Evolutionary conservation across 2,113 vertebrate genomes (phyloP), one percentile per base, ranked within the genome.

Genomic region (Rutilus rutilus): DNA sequence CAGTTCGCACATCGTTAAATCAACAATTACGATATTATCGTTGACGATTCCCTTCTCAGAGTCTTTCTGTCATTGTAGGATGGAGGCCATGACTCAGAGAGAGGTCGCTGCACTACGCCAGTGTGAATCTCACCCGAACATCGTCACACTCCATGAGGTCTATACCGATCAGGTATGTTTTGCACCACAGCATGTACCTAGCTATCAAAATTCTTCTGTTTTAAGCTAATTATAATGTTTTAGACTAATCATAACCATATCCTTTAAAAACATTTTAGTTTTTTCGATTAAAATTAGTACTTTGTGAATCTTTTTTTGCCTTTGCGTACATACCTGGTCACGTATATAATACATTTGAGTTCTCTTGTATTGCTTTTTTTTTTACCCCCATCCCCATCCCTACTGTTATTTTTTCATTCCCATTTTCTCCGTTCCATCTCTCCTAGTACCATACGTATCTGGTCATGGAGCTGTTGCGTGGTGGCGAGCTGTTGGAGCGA

Each of bases 401-500:
- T 17, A 30, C 74, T 54, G 5, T 54, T 10, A 10, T 30, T 19
- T 30, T 27, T 76, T 33, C 8, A 1, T 19, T 10, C 6, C 10
- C 39, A 30, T 76, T 15, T 54, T 77, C 75, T 77, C 1, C 19
- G 2, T 11, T 59, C 17, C 2, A 19, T 36, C 75, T 81, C 60
- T 69, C 1, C 39, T 89, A 98, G 97, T 95, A 96, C 84, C 97
- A 98, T 90, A 97, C 95, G 0, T 98, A 97, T 86, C 91, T 98
- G 88, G 96, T 98, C 76, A 95, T 97, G 96, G 97, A 98, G 94
- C 91, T 97, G 76, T 91, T 98, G 89, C 92, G 85, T 69, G 97
- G 97, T 0, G 97, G 97, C 2, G 97, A 98, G 91, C 89, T 98
- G 88, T 92, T 98, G 76, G 97, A 98, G 75, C 93, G 96, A 67